Evolutionary conservation across 2,113 vertebrate species (phyloP).

Genomic region (Tonatia bakeri): DNA sequence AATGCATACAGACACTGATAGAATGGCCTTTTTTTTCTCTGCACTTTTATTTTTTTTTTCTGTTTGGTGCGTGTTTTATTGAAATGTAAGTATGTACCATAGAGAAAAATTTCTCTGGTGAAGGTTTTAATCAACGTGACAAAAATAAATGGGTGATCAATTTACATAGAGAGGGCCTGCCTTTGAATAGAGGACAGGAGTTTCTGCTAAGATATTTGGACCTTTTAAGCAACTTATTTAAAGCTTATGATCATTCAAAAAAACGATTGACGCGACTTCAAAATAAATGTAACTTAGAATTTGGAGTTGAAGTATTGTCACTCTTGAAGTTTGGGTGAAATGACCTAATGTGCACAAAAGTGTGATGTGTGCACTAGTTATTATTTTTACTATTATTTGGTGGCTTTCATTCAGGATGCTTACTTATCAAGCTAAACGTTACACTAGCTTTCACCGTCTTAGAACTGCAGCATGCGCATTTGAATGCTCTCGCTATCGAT

Average conservation of each 20-base stretch:
- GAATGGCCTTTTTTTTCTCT: neutral
- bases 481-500: neutral
- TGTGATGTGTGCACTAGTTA: neutral
- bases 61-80: neutral
- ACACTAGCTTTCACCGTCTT: neutral
- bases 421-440: neutral
- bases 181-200: neutral
- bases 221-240: neutral
- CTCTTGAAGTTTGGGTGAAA: neutral
- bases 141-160: neutral
- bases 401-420: neutral
- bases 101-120: neutral
- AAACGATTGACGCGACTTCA: neutral
- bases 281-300: neutral
- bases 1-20: neutral
- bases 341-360: neutral
- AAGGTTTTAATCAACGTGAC: neutral
- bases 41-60: no score
- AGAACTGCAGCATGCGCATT: neutral
- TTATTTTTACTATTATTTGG: neutral
- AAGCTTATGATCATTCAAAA: neutral
- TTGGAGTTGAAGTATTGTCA: neutral
- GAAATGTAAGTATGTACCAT: neutral
- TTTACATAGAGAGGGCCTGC: neutral
- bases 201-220: neutral